Conservation (phyloP, 2,888 invertebrate genomes). For the Enchytraeus crypticus region DNA sequence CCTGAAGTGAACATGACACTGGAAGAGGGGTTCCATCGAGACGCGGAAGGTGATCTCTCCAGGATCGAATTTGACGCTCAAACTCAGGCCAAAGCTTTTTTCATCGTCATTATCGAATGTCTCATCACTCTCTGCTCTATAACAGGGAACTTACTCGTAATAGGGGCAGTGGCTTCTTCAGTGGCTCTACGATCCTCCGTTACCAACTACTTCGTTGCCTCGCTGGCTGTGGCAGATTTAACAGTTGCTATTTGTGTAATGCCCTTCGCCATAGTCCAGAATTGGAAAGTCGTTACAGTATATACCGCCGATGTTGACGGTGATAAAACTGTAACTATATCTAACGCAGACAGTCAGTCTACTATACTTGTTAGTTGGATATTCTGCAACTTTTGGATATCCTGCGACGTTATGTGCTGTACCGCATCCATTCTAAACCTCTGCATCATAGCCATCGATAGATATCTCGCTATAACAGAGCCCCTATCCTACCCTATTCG, state of each 20-base stretch:
- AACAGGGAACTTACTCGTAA: conserved; percentile 39
- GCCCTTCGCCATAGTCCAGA: conserved; percentile 35
- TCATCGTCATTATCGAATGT: conserved; percentile 13
- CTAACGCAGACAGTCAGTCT: neutral
- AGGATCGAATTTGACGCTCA: too few relatives aligned
- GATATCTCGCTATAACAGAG: conserved; percentile 41
- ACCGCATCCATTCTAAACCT: conserved; percentile 44
- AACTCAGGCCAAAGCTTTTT: too few relatives aligned
- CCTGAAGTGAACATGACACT: too few relatives aligned
- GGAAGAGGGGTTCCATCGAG: too few relatives aligned
- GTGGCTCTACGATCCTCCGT: conserved; percentile 35
- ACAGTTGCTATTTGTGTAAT: conserved; percentile 42
- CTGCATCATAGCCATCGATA: conserved; percentile 38
- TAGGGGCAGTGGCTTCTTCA: conserved; percentile 36
- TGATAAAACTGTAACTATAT: too few relatives aligned
- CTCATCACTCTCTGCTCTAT: conserved; percentile 29
- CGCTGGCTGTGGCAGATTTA: conserved; percentile 41
- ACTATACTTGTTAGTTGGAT: conserved; percentile 42
- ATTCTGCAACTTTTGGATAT: conserved; percentile 43
- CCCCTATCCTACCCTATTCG: conserved; percentile 36
- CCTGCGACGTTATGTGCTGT: conserved; percentile 46
- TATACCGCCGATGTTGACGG: too few relatives aligned
- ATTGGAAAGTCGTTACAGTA: too few relatives aligned
- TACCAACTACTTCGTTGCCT: conserved; percentile 40
- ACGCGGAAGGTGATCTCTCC: too few relatives aligned